Percentiles rank a stretch among this genome's conserved stretches.
Conservation (phyloP, 2,797 vertebrate genomes). For the Valencia hispanica region DNA sequence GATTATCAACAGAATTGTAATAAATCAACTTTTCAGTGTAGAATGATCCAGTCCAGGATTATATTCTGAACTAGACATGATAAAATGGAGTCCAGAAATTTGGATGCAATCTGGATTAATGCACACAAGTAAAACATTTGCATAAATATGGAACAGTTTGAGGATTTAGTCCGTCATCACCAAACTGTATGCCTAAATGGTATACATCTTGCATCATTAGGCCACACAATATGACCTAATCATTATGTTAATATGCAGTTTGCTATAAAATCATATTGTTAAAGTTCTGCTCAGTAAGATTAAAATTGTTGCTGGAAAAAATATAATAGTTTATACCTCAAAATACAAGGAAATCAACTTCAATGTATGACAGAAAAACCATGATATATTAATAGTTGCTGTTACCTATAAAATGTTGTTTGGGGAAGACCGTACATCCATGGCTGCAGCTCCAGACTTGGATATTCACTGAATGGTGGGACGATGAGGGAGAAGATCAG, state of each 20-base stretch:
- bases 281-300: neutral
- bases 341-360: neutral
- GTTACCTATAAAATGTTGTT: constrained; percentile 94
- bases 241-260: neutral
- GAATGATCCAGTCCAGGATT: neutral
- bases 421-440: constrained; percentile 95
- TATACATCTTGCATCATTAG: neutral
- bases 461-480: constrained; percentile 93
- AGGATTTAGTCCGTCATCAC: neutral
- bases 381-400: neutral
- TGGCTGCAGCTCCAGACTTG: constrained; percentile 92
- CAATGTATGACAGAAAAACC: neutral
- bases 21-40: neutral
- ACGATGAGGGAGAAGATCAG: constrained; percentile 96
- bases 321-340: neutral
- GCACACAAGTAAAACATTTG: neutral
- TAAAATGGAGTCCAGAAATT: neutral
- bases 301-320: neutral
- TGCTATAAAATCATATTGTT: neutral
- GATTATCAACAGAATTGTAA: neutral
- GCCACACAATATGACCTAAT: neutral
- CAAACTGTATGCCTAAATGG: neutral
- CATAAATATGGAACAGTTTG: no score
- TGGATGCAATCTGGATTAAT: neutral
- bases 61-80: neutral